Percentiles rank a stretch among this genome's conserved stretches.
Conservation (phyloP, 2,888 invertebrate genomes). For the Baccha elongata region DNA sequence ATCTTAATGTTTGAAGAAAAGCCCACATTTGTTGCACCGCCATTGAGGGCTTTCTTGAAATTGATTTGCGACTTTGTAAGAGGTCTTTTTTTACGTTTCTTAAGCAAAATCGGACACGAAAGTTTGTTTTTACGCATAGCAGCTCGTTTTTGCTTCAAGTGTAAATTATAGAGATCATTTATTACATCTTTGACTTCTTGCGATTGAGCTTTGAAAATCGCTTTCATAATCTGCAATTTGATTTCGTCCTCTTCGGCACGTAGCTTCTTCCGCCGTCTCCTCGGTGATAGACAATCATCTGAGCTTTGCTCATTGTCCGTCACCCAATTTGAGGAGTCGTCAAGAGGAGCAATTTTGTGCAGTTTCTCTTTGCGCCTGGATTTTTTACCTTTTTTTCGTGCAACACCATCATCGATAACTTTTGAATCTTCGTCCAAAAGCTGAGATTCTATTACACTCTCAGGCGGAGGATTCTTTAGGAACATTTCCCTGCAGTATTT, state of each 20-base stretch:
- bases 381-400: slow-evolving; percentile 20
- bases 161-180: slow-evolving; percentile 25
- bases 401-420: slow-evolving; percentile 14
- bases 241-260: slow-evolving; percentile 3
- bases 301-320: slow-evolving; percentile 39
- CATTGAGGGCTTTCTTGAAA: background rate
- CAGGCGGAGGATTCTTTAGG: slow-evolving; percentile 46
- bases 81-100: background rate
- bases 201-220: slow-evolving; percentile 46
- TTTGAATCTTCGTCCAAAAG: slow-evolving; percentile 23
- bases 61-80: background rate
- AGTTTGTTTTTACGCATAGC: background rate
- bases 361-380: background rate
- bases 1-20: slow-evolving; percentile 35
- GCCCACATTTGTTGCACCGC: background rate
- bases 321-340: slow-evolving; percentile 55
- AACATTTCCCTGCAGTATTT: slow-evolving; percentile 56
- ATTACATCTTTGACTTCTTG: slow-evolving; percentile 52
- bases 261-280: slow-evolving; percentile 23
- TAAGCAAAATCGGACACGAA: background rate
- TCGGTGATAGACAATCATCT: background rate
- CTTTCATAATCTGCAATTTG: slow-evolving; percentile 14
- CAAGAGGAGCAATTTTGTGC: slow-evolving; percentile 4
- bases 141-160: slow-evolving; percentile 20
- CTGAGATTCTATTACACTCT: slow-evolving; percentile 24